Evolutionary conservation across 2,113 vertebrate genomes (phyloP).

Genomic region (Oncorhynchus clarkii): DNA sequence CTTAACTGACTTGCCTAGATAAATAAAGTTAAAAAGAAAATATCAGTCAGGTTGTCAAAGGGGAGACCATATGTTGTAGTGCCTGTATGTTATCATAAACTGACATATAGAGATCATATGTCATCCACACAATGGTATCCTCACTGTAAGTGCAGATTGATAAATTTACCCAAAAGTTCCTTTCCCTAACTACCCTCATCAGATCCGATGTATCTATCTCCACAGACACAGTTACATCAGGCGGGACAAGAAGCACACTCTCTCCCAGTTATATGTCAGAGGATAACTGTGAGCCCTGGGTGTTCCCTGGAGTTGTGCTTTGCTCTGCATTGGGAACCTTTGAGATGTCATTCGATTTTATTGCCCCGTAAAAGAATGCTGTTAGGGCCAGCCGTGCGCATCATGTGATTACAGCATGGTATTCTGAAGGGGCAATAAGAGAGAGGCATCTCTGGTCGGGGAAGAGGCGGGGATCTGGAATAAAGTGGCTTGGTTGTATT

Average conservation of each 20-base stretch:
- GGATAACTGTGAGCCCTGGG: no score
- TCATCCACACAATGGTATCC: no score
- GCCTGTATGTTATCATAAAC: not conserved
- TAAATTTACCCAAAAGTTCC: no score
- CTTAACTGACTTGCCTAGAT: no score
- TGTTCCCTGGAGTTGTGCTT: not conserved
- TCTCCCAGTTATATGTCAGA: no score
- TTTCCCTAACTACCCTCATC: no score
- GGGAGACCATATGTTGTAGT: not conserved
- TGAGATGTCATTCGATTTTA: conserved; percentile 71
- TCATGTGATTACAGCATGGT: conserved; percentile 58
- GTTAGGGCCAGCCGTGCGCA: conserved; percentile 43
- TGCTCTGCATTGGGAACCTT: conserved; percentile 55
- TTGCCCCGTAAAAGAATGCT: conserved; percentile 56
- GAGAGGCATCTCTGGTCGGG: conserved; percentile 20
- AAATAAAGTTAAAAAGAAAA: not conserved
- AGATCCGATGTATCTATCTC: no score
- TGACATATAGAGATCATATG: no score
- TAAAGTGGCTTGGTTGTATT: not conserved
- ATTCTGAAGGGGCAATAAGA: conserved; percentile 49
- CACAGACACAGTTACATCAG: no score
- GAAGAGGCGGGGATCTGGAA: not conserved
- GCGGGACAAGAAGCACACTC: no score
- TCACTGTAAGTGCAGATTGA: no score
- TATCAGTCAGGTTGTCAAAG: no score